Percentiles rank a stretch among this genome's conserved stretches.
These are phyloP conservation scores for Tiphia femorata DNA, from an alignment of 2,888 invertebrate species.

Conservation along the genomic window DNA sequence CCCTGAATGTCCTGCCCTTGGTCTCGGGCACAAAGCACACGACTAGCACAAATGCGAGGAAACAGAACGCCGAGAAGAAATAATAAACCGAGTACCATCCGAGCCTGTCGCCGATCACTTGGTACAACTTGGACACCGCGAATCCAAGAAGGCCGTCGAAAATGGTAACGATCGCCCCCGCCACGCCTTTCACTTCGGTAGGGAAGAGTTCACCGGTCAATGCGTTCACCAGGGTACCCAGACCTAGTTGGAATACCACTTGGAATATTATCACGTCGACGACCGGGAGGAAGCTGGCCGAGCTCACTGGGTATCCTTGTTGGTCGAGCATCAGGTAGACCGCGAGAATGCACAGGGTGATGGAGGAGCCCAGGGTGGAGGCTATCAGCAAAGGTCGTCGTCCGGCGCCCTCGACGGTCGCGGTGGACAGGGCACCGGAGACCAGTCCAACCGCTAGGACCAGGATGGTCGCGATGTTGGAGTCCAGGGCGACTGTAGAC, in stretches of 20 bases:
- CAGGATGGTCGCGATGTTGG: conserved; percentile 68
- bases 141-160: conserved; percentile 63
- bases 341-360: conserved; percentile 54
- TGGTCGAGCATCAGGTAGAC: conserved; percentile 51
- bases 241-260: conserved; percentile 59
- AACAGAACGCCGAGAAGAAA: conserved; percentile 58
- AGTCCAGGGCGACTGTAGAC: conserved; percentile 51
- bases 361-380: conserved; percentile 65
- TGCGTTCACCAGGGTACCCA: conserved; percentile 63
- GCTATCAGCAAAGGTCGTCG: conserved; percentile 69
- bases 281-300: conserved; percentile 56
- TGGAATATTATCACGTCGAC: conserved; percentile 60
- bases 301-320: conserved; percentile 43
- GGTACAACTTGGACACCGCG: conserved; percentile 60
- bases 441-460: conserved; percentile 69
- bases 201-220: conserved; percentile 64
- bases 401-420: conserved; percentile 70
- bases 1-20: conserved; percentile 58
- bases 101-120: conserved; percentile 50
- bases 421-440: conserved; percentile 59
- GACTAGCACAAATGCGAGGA: conserved; percentile 57
- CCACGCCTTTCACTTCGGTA: conserved; percentile 60
- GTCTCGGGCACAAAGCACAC: conserved; percentile 60
- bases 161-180: conserved; percentile 59
- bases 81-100: conserved; percentile 55